Conservation (phyloP, 2,797 vertebrate genomes). For the Ibycter americanus region DNA sequence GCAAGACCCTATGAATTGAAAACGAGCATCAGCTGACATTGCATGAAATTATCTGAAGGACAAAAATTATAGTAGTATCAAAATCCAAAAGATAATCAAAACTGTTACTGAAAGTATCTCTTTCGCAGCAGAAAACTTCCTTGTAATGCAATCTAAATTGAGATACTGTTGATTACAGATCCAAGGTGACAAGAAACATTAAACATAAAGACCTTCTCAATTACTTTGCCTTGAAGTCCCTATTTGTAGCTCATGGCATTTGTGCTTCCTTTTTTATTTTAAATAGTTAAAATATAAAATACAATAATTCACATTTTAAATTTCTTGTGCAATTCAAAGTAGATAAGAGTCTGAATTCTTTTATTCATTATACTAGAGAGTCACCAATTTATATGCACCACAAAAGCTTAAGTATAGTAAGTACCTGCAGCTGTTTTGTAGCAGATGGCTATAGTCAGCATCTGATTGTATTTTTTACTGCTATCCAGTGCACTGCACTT, state of each 20-base stretch:
- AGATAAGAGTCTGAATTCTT: neutral
- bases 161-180: neutral
- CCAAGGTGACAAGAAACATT: neutral
- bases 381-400: neutral
- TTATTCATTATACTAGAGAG: neutral
- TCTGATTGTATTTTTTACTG: neutral
- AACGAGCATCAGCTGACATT: neutral
- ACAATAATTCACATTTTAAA: neutral
- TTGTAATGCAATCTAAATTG: neutral
- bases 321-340: neutral
- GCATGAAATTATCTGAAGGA: neutral
- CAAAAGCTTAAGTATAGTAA: conserved; percentile 22
- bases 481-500: neutral
- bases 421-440: conserved; percentile 50
- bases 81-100: neutral
- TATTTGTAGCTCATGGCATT: neutral
- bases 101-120: neutral
- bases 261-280: neutral
- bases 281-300: neutral
- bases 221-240: neutral
- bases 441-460: conserved; percentile 49
- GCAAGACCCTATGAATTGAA: neutral
- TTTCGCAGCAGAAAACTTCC: neutral
- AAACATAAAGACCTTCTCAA: neutral
- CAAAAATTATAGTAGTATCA: neutral